Conservation (phyloP, 2,888 invertebrate genomes). For the Elmis aenea region DNA sequence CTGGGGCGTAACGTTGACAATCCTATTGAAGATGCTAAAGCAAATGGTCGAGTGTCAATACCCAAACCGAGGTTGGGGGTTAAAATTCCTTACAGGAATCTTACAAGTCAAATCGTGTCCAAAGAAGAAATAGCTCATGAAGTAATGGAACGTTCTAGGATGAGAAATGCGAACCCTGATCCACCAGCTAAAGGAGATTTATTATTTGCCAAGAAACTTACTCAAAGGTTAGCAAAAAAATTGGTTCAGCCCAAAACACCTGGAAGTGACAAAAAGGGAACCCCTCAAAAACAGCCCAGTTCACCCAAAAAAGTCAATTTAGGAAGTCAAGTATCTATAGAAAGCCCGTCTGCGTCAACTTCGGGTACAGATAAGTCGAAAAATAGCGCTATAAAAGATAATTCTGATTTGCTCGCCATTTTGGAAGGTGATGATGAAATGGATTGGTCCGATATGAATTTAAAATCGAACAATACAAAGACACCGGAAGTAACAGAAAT, state of each 20-base stretch:
- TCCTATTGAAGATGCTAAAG: slow-evolving; percentile 39
- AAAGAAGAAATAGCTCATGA: slow-evolving; percentile 53
- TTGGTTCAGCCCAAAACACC: too few species aligned
- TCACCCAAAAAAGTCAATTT: too few species aligned
- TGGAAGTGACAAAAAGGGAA: too few species aligned
- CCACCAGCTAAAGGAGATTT: slow-evolving; percentile 45
- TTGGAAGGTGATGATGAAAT: slow-evolving; percentile 52
- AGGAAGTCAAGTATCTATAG: not conserved
- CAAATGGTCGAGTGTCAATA: slow-evolving; percentile 36
- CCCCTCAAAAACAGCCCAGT: too few species aligned
- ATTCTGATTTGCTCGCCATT: slow-evolving; percentile 53
- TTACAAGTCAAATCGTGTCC: slow-evolving; percentile 54
- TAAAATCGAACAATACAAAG: not conserved
- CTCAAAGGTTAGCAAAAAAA: slow-evolving; percentile 49
- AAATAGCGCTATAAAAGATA: slow-evolving; percentile 32
- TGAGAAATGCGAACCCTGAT: slow-evolving; percentile 45
- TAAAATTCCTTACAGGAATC: slow-evolving; percentile 44
- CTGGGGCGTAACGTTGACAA: slow-evolving; percentile 45
- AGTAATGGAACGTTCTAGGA: slow-evolving; percentile 49
- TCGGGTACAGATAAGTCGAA: slow-evolving; percentile 5
- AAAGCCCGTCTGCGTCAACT: not conserved
- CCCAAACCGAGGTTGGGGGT: slow-evolving; percentile 48
- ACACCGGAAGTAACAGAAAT: not conserved
- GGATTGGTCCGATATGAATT: slow-evolving; percentile 18
- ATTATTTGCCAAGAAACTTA: slow-evolving; percentile 52